Evolutionary conservation across 1,140 invertebrate genomes (phyloP), one percentile per base, ranked within the genome.

Genomic region (Drosophila ohnishii): DNA sequence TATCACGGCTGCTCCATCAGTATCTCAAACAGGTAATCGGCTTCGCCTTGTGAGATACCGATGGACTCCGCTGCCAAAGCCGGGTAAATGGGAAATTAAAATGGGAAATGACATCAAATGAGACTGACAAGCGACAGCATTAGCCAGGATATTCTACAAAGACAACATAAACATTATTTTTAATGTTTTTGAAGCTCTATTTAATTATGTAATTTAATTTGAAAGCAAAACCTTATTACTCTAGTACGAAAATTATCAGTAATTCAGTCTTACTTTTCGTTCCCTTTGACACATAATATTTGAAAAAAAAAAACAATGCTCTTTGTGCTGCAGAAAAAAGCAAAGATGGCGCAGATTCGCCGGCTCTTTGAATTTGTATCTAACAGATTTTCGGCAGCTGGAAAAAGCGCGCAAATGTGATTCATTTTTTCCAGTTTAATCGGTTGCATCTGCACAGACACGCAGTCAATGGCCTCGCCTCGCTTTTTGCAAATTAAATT

Each of bases 81-180:
- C 2, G 3, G 10, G 19, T 3, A 30, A 58, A 47, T 14, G 32
- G 5, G 7, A 71, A 59, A 35, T 30, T 25, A 11, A 39, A 66
- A 67, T 73, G 75, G 51, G 45, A 76, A 84, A 76, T 66, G 11
- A 30, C 63, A 79, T 84, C 56, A 65, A 53, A 7, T 59, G 32
- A 14, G 13, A 22, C 16, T 9, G 59, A 44, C 25, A 40, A 9
- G 16, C 32, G 30, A 32, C 37, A 35, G 39, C 60, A 64, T 64
- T 69, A 55, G 60, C 16, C 5, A 16, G 13, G 14, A 51, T 32
- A n/a, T 53, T 69, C 16, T 19, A 14, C 13, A 34, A 2, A 14
- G 13, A 19, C n/a, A 10, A 25, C 5, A 8, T 19, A 1, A 11
- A 53, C 3, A 35, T 10, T 1, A 10, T 37, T 16, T 30, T 50